These are phyloP conservation scores for Merluccius polli DNA, from an alignment of 2,797 vertebrate genomes.

Conservation along the genomic window DNA sequence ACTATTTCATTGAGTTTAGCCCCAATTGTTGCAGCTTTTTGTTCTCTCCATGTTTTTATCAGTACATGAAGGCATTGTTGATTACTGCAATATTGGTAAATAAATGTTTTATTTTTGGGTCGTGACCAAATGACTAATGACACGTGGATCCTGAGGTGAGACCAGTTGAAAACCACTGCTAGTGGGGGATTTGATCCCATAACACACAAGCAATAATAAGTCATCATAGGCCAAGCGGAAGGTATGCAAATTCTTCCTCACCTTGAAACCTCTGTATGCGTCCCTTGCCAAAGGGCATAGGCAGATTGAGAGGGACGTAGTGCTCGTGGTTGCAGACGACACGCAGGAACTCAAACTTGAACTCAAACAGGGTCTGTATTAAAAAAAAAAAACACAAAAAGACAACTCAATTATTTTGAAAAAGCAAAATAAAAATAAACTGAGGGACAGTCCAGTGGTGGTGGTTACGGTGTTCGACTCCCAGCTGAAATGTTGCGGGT, in stretches of 20 bases:
- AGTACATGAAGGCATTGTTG: too few species aligned
- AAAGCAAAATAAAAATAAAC: background rate
- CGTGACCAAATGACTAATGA: too few species aligned
- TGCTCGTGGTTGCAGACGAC: conserved; percentile 97
- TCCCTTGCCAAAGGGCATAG: conserved; percentile 96
- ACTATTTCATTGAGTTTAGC: too few species aligned
- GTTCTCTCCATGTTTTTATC: too few species aligned
- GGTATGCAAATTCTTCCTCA: conserved; percentile 45
- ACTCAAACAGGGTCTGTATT: conserved; percentile 92
- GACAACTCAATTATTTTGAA: background rate
- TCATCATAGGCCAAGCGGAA: background rate
- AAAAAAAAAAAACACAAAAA: background rate
- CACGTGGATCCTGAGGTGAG: too few species aligned
- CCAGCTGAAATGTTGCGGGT: too few species aligned
- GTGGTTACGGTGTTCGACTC: background rate
- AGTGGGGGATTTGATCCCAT: background rate
- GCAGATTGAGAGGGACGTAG: conserved; percentile 93
- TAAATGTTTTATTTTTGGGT: too few species aligned
- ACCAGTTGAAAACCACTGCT: too few species aligned
- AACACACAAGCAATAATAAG: background rate
- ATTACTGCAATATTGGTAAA: too few species aligned
- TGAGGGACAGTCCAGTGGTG: background rate
- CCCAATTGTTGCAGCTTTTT: too few species aligned
- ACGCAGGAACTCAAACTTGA: conserved; percentile 97
- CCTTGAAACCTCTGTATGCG: conserved; percentile 96